phyloP scores from a whole-genome alignment of 35 echinoderm and acorn worm genomes.

The Ptychodera flava region DNA sequence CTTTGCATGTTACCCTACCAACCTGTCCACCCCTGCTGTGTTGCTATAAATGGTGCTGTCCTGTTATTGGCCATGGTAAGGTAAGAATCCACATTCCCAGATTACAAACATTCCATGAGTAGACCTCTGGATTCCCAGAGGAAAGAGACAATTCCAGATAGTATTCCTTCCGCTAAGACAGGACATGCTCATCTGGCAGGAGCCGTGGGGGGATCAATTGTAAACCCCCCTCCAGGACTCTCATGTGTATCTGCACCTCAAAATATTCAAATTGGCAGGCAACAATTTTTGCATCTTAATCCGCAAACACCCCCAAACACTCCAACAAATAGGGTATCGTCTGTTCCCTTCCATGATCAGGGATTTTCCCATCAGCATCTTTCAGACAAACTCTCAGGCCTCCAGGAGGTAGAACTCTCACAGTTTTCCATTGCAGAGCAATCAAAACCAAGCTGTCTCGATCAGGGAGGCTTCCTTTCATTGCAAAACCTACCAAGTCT shows the following conservation, averaged over 20 bases:
- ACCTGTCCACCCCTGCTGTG: no score
- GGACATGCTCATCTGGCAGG: not conserved
- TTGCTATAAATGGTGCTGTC: not conserved
- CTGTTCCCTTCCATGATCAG: not conserved
- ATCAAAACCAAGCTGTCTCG: not conserved
- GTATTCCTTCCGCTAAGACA: no score
- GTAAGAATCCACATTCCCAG: conserved; percentile 5
- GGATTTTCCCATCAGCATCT: not conserved
- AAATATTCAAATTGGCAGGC: not conserved
- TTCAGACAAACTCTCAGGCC: not conserved
- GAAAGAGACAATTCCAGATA: no score
- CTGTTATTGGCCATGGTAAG: conserved; percentile 11
- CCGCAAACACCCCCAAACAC: not conserved
- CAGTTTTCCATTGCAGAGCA: no score
- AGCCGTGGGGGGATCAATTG: not conserved
- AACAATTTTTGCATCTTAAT: not conserved
- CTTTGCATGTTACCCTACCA: no score
- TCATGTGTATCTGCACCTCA: not conserved
- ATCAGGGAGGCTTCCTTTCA: not conserved
- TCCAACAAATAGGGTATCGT: not conserved
- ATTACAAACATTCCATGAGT: not conserved
- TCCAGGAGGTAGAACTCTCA: not conserved
- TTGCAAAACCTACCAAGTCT: not conserved
- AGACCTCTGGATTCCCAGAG: no score
- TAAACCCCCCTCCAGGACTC: not conserved